These are phyloP conservation scores for Potamarius usumacintae DNA, from an alignment of 2,113 vertebrate species.

Conservation along the genomic window DNA sequence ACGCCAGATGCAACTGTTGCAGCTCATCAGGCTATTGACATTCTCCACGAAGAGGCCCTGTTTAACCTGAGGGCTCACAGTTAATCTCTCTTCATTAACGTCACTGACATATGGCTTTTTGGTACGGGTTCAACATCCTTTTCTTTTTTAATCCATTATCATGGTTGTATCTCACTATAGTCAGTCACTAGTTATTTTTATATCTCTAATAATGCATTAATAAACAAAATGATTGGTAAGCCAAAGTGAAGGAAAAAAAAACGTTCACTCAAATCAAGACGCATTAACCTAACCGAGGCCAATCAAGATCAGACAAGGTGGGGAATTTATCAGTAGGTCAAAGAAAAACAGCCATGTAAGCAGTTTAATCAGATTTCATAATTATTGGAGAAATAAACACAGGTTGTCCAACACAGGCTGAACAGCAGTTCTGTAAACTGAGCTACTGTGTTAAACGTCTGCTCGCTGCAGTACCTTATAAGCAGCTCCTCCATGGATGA, in stretches of 20 bases:
- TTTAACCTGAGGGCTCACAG: constrained; percentile 40
- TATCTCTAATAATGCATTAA: background rate
- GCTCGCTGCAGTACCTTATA: constrained; percentile 81
- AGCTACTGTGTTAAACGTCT: background rate
- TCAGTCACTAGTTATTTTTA: background rate
- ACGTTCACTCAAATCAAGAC: background rate
- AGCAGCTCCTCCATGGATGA: constrained; percentile 94
- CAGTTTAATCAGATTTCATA: background rate
- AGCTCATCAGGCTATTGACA: constrained; percentile 36
- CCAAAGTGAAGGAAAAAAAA: background rate
- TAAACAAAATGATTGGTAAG: background rate
- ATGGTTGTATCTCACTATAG: background rate
- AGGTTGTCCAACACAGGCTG: background rate
- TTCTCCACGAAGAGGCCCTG: constrained; percentile 24
- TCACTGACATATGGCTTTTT: background rate
- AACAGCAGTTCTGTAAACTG: background rate
- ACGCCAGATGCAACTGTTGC: constrained; percentile 37
- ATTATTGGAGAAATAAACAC: background rate
- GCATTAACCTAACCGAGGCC: background rate
- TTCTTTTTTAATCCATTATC: background rate
- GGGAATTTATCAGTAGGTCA: background rate
- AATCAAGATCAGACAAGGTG: background rate
- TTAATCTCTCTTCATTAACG: constrained; percentile 22
- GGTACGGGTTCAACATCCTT: background rate
- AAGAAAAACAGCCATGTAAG: background rate